Conservation (phyloP, 2,797 vertebrate genomes). For the Hozukius guyotensis region DNA sequence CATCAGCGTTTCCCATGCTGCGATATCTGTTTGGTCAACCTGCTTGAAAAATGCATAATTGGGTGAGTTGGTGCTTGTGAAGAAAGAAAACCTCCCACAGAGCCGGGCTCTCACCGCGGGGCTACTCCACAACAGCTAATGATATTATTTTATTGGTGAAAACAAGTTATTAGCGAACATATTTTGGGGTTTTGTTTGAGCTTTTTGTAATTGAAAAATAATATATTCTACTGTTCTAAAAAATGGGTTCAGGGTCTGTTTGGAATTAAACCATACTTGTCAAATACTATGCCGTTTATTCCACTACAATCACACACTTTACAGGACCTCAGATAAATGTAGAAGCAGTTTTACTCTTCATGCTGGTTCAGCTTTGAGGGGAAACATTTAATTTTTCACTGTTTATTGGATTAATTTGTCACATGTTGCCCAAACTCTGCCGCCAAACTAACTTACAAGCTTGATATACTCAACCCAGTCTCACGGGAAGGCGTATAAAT, state of each 20-base stretch:
- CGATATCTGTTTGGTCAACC: slow-evolving; percentile 35
- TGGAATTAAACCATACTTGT: background rate
- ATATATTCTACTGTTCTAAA: background rate
- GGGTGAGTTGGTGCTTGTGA: slow-evolving; percentile 36
- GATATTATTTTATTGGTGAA: slow-evolving; percentile 6
- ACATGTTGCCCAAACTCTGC: background rate
- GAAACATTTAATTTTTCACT: background rate
- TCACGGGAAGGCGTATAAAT: no score
- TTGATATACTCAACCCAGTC: background rate
- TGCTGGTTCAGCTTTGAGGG: background rate
- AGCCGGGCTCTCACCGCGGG: background rate
- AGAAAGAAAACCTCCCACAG: slow-evolving; percentile 9
- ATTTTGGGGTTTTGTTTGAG: background rate
- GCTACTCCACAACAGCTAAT: slow-evolving; percentile 13
- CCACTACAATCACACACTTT: fast-evolving
- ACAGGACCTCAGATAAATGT: background rate
- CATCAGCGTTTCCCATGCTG: slow-evolving; percentile 29
- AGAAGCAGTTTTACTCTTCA: background rate
- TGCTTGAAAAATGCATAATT: slow-evolving; percentile 52
- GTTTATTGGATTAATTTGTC: slow-evolving; percentile 4
- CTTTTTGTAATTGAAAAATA: background rate
- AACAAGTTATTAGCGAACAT: background rate
- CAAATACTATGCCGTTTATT: background rate
- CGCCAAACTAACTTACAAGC: background rate
- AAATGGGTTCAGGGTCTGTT: background rate